Conservation (phyloP, 2,888 invertebrate species). For the Drosophila mercatorum region DNA sequence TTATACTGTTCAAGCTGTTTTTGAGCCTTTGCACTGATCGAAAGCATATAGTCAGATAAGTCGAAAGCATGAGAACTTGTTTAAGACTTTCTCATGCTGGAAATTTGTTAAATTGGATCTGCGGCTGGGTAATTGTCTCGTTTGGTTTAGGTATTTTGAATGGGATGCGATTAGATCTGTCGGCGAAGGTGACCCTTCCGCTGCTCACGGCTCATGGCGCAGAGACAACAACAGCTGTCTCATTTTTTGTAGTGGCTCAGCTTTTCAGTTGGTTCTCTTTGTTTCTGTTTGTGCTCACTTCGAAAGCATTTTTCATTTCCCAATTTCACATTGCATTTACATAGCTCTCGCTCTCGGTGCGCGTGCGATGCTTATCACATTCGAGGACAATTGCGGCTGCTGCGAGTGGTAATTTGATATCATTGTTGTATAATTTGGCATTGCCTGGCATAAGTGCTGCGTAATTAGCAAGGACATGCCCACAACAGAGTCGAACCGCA, state of each 20-base stretch:
- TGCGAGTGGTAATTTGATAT: slow-evolving; percentile 71
- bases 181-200: slow-evolving; percentile 15
- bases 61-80: neutral
- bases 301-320: slow-evolving; percentile 60
- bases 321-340: slow-evolving; percentile 70
- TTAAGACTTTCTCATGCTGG: neutral
- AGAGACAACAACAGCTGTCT: slow-evolving; percentile 51
- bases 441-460: slow-evolving; percentile 78
- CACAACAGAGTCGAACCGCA: slow-evolving; percentile 50
- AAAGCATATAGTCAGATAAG: neutral
- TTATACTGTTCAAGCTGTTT: too few species aligned
- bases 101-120: slow-evolving; percentile 14
- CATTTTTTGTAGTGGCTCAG: slow-evolving; percentile 6
- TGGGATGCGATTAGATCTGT: slow-evolving; percentile 33
- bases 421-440: slow-evolving; percentile 78
- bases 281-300: slow-evolving; percentile 21
- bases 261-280: neutral
- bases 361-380: slow-evolving; percentile 37
- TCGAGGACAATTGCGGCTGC: slow-evolving; percentile 68
- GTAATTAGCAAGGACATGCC: slow-evolving; percentile 78
- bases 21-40: neutral
- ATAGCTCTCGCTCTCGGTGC: slow-evolving; percentile 28
- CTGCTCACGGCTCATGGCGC: neutral
- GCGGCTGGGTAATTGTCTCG: slow-evolving; percentile 30
- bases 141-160: slow-evolving; percentile 20